Conservation (phyloP, 1,140 invertebrate genomes). For the Chrysomallon squamiferum region DNA sequence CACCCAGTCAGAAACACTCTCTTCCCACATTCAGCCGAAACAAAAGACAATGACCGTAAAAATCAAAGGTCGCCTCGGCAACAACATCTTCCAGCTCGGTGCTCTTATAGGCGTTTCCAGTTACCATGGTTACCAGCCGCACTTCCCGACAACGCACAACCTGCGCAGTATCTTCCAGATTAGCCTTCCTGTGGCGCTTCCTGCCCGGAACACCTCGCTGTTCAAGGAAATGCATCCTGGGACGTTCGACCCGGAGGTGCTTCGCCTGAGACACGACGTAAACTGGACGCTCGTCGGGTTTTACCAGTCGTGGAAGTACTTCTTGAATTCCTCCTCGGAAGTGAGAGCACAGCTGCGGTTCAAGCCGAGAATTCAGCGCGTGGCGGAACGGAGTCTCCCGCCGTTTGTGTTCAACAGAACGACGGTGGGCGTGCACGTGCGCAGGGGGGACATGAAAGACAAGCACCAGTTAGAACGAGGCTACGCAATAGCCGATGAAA, state of each 20-base stretch:
- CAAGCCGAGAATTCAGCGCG: conserved; percentile 8
- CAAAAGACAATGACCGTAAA: background rate
- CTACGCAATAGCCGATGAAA: conserved; percentile 19
- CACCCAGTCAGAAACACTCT: too few relatives aligned
- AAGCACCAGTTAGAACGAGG: conserved; percentile 13
- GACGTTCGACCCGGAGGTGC: conserved; percentile 2
- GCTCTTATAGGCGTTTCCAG: conserved; percentile 26
- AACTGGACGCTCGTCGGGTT: conserved; percentile 21
- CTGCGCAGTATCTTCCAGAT: background rate
- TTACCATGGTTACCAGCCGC: background rate
- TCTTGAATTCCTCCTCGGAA: conserved; percentile 22
- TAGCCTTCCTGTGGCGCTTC: too few relatives aligned
- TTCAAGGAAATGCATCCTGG: background rate
- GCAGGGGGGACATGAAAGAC: conserved; percentile 29
- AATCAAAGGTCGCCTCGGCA: conserved; percentile 29
- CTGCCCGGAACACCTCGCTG: background rate
- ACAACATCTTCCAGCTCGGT: conserved; percentile 42
- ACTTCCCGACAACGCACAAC: background rate
- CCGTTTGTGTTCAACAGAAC: conserved; percentile 1
- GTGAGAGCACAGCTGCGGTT: conserved; percentile 32
- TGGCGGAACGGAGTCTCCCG: conserved; percentile 6
- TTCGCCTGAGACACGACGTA: background rate
- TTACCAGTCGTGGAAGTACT: conserved; percentile 49
- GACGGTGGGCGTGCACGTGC: conserved; percentile 27
- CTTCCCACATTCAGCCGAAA: background rate